Base-by-base conservation (phyloP, 2,888 invertebrate species). In the Brachyptera putata region DNA sequence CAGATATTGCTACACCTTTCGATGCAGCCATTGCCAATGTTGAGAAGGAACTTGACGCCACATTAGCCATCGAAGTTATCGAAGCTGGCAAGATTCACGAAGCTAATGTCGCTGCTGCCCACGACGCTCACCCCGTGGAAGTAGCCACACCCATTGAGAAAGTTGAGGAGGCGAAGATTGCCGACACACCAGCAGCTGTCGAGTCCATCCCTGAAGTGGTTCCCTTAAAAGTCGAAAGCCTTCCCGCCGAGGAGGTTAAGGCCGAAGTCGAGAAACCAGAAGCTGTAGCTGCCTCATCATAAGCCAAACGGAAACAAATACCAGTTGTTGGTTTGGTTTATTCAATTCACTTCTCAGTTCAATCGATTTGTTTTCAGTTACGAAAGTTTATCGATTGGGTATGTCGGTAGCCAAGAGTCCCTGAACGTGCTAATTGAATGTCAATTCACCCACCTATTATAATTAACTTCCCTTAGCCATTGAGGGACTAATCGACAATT, bases 401-500 rank as follows among this genome's bases (percentile, higher is more conserved):
- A 4, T 14, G 11, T 39, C 14, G 39, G 46, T 34, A n/a, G n/a
- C 53, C 7, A 43, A 18, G 18, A 53, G 53, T 36, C 53, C 53
- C 53, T 36, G 36, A 36, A 53, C 13, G 34, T 16, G 53, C 53
- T 36, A 21, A 36, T 37, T 36, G 53, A 53, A 36, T 34, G 49
- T 30, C 26, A 50, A 22, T 21, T 50, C 49, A 16, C 49, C 49
- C 49, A 26, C 34, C 53, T 36, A 36, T 26, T 37, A 53, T 18
- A 21, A 43, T 43, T 21, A 11, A 16, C n/a, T 53, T 53, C 53
- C 22, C 22, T 36, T 53, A 18, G 53, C 53, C 36, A 21, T 53
- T 36, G 53, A 14, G 53, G 53, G 53, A 36, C 53, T 34, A 11
- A 14, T n/a, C 53, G 16, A 9, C 24, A 21, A 4, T 43, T 21